A percentile compares a stretch with the other conserved stretches of the same genome.
Conservation (phyloP, 2,888 invertebrate species). For the Tiphia femorata region DNA sequence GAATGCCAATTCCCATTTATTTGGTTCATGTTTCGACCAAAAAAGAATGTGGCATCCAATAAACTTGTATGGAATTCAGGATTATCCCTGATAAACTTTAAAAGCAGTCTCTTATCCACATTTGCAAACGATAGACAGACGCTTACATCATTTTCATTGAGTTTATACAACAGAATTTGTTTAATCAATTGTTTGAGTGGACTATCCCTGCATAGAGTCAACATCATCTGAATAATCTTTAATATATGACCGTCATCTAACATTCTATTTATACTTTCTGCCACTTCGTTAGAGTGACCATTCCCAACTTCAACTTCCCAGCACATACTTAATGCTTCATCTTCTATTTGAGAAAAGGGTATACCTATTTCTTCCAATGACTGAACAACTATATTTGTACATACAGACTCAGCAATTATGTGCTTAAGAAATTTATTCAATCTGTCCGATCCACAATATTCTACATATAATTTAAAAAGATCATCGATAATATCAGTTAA, state of each 20-base stretch:
- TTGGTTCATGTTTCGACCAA: slow-evolving; percentile 68
- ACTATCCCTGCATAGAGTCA: slow-evolving; percentile 32
- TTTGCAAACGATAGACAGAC: slow-evolving; percentile 59
- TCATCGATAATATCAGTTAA: slow-evolving; percentile 63
- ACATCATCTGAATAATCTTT: slow-evolving; percentile 62
- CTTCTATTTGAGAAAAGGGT: slow-evolving; percentile 42
- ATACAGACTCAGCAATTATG: slow-evolving; percentile 45
- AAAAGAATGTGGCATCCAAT: slow-evolving; percentile 69
- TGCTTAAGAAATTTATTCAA: slow-evolving; percentile 63
- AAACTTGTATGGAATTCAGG: slow-evolving; percentile 65
- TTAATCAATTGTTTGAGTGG: slow-evolving; percentile 47
- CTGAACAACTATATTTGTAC: slow-evolving; percentile 48
- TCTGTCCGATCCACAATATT: slow-evolving; percentile 65
- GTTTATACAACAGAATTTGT: slow-evolving; percentile 40
- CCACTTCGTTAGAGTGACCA: slow-evolving; percentile 55
- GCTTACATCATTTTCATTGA: slow-evolving; percentile 43
- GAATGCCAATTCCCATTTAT: slow-evolving; percentile 63
- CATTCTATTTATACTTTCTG: slow-evolving; percentile 55
- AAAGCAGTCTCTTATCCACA: slow-evolving; percentile 56
- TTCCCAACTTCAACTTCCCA: slow-evolving; percentile 55
- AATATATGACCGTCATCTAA: slow-evolving; percentile 55
- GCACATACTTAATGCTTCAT: slow-evolving; percentile 51
- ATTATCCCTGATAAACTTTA: slow-evolving; percentile 58
- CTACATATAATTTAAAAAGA: slow-evolving; percentile 68
- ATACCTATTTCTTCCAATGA: slow-evolving; percentile 49